Percentiles rank a stretch among this genome's conserved stretches.
Evolutionary conservation across 2,888 invertebrate genomes (phyloP).

Genomic region (Dynastes grantii): DNA sequence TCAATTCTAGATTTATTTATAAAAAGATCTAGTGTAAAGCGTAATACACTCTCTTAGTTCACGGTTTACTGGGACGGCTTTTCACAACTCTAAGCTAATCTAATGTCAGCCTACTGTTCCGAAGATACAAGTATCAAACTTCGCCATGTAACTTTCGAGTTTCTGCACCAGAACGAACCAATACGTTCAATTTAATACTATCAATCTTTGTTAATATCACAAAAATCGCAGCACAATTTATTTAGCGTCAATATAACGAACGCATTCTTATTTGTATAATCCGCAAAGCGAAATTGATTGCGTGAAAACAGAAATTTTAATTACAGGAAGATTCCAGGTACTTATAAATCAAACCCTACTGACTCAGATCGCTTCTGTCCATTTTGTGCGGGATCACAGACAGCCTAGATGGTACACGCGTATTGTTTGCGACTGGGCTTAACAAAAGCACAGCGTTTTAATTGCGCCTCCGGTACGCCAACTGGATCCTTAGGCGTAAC

Average conservation of each 20-base stretch:
- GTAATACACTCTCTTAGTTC: too few relatives aligned
- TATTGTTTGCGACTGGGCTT: slow-evolving; percentile 68
- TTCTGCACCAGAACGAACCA: too few relatives aligned
- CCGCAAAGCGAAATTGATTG: slow-evolving; percentile 48
- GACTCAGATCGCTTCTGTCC: slow-evolving; percentile 61
- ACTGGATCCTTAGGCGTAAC: slow-evolving; percentile 42
- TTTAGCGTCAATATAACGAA: not conserved
- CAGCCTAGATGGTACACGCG: slow-evolving; percentile 63
- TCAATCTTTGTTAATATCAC: not conserved
- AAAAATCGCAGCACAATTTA: not conserved
- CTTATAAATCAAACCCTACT: slow-evolving; percentile 65
- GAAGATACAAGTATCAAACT: too few relatives aligned
- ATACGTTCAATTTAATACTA: too few relatives aligned
- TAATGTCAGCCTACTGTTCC: too few relatives aligned
- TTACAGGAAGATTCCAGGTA: slow-evolving; percentile 68
- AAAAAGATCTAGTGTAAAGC: too few relatives aligned
- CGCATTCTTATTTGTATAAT: slow-evolving; percentile 19
- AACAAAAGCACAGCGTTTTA: slow-evolving; percentile 68
- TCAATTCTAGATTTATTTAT: too few relatives aligned
- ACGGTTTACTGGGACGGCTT: too few relatives aligned
- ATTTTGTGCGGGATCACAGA: slow-evolving; percentile 64
- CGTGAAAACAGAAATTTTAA: slow-evolving; percentile 66
- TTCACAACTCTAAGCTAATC: too few relatives aligned
- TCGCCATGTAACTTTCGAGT: too few relatives aligned
- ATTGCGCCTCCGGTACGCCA: slow-evolving; percentile 61